A percentile compares a stretch with the other conserved stretches of the same genome.
phyloP scores from a whole-genome alignment of 2,888 invertebrate species.

The Agrotis exclamationis region DNA sequence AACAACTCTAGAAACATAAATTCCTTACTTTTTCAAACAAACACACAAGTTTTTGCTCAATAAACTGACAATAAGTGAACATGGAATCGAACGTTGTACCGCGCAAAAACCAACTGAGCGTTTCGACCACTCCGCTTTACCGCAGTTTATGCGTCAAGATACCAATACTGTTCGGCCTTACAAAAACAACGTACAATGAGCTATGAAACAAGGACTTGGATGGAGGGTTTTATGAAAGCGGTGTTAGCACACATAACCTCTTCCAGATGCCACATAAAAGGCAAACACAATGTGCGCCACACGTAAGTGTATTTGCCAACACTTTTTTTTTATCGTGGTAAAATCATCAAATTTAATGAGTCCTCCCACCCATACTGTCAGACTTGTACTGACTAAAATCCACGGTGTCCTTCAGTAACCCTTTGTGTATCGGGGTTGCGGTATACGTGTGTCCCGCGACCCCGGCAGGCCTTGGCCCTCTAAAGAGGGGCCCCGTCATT shows the following conservation, averaged over 20 bases:
- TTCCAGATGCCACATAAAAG: no score
- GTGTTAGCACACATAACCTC: not conserved
- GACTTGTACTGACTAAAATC: no score
- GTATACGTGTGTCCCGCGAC: no score
- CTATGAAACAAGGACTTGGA: conserved; percentile 36
- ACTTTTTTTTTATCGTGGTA: no score
- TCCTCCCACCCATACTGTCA: no score
- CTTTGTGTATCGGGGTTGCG: no score
- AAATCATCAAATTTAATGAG: no score
- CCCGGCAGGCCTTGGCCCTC: no score
- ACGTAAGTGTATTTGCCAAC: no score
- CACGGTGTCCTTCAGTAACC: no score
- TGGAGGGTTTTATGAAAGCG: conserved; percentile 3
- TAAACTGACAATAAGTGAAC: conserved; percentile 70
- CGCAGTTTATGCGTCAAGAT: conserved; percentile 56
- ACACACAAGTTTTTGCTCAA: conserved; percentile 66
- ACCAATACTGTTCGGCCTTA: conserved; percentile 53
- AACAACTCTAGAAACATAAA: conserved; percentile 55
- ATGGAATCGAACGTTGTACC: conserved; percentile 62
- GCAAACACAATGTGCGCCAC: no score
- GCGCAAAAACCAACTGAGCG: conserved; percentile 68
- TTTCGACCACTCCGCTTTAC: conserved; percentile 56
- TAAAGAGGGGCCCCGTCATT: no score
- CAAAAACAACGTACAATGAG: conserved; percentile 62
- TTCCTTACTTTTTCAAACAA: conserved; percentile 61